Conservation (phyloP, 2,797 vertebrate species). For the Lycodopsis pacificus region DNA sequence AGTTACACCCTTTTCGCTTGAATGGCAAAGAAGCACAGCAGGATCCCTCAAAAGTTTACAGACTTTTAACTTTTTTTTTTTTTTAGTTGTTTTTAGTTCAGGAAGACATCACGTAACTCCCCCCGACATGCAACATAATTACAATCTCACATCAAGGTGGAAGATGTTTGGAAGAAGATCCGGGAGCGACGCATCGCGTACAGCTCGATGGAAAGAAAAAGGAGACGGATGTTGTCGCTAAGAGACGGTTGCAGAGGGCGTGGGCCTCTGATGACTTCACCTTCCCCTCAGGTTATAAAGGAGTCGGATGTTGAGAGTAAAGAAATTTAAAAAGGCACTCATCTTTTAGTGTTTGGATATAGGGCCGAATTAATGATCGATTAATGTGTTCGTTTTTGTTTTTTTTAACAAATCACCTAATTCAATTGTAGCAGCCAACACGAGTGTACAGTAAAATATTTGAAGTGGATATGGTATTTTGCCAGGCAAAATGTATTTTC, state of each 20-base stretch:
- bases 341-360: constrained; percentile 74
- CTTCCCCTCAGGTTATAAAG: constrained; percentile 69
- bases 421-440: constrained; percentile 81
- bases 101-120: constrained; percentile 43
- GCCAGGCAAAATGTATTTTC: constrained; percentile 79
- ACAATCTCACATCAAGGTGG: constrained; percentile 39
- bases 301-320: constrained; percentile 1
- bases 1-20: constrained; percentile 39
- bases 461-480: constrained; percentile 74
- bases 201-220: constrained; percentile 18
- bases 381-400: constrained; percentile 68
- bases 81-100: constrained; percentile 21
- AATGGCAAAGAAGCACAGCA: constrained; percentile 71
- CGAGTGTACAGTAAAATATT: constrained; percentile 79
- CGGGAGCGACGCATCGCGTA: constrained; percentile 4
- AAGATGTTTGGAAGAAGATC: constrained; percentile 38
- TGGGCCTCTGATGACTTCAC: constrained; percentile 51
- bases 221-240: constrained; percentile 46
- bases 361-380: constrained; percentile 60
- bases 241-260: constrained; percentile 41
- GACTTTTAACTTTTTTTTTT: constrained; percentile 30
- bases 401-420: constrained; percentile 71
- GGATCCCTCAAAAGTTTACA: constrained; percentile 67
- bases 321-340: constrained; percentile 67
- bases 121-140: constrained; percentile 41